Evolutionary conservation across 2,888 invertebrate genomes (phyloP).

Genomic region (Trachelus stipa): DNA sequence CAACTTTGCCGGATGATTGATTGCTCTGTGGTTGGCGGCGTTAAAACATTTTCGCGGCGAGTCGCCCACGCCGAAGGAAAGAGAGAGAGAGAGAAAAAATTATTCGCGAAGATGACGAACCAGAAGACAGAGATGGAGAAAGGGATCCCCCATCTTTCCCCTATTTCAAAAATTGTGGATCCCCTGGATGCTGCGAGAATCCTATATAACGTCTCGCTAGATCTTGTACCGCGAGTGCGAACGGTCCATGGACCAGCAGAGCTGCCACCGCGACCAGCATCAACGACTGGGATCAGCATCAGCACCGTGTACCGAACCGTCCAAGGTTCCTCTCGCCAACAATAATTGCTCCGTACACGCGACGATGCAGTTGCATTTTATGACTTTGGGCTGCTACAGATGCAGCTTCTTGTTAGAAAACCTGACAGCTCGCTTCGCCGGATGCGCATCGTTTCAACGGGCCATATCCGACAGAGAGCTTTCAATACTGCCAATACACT

Average conservation of each 20-base stretch:
- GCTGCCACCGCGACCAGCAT: conserved; percentile 27
- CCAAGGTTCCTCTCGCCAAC: conserved; percentile 9
- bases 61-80: conserved; percentile 41
- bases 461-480: not conserved
- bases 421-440: conserved; percentile 6
- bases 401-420: not conserved
- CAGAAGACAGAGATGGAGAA: not conserved
- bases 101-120: not conserved
- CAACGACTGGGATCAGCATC: conserved; percentile 22
- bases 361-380: conserved; percentile 40
- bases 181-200: not conserved
- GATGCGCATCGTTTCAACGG: conserved; percentile 1
- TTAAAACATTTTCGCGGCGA: conserved; percentile 53
- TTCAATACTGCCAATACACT: not conserved
- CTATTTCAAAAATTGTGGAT: conserved; percentile 8
- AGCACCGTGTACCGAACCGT: conserved; percentile 3
- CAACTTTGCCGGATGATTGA: conserved; percentile 59
- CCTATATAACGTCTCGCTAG: not conserved
- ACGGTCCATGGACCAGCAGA: not conserved
- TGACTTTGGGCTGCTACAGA: conserved; percentile 21
- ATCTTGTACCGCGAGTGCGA: not conserved
- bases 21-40: conserved; percentile 50
- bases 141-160: not conserved
- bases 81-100: not conserved
- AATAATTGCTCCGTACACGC: conserved; percentile 48